Evolutionary conservation across 2,113 vertebrate genomes (phyloP).

Genomic region (Bombycilla garrulus): DNA sequence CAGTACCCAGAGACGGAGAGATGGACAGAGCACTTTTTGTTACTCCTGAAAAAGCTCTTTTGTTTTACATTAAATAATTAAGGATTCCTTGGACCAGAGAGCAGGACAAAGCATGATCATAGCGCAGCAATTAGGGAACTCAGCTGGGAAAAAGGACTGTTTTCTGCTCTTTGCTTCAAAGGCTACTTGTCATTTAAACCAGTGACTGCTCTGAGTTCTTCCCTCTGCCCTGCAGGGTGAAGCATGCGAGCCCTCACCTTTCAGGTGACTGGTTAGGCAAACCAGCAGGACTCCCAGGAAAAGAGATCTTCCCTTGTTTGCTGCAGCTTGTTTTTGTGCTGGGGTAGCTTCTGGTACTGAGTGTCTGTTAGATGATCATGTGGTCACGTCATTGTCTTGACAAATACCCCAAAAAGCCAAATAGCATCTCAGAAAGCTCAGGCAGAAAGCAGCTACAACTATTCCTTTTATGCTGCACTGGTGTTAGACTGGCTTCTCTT

Average conservation of each 20-base stretch:
- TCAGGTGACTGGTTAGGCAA: neutral
- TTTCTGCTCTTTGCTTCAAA: neutral
- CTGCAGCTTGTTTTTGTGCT: neutral
- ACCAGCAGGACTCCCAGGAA: neutral
- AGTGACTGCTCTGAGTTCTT: neutral
- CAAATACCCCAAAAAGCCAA: neutral
- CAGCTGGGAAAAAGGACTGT: neutral
- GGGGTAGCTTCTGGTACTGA: neutral
- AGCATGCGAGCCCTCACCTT: neutral
- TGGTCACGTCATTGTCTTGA: neutral
- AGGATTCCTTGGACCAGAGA: neutral
- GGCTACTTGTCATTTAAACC: neutral
- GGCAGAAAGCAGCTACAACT: neutral
- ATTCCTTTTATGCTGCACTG: neutral
- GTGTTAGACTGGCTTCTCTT: neutral
- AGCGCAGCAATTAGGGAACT: neutral
- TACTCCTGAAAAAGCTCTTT: neutral
- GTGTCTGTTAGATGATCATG: neutral
- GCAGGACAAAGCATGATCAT: neutral
- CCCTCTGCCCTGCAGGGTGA: neutral
- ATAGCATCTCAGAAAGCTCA: neutral
- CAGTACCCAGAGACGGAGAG: neutral
- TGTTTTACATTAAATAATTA: constrained; percentile 13
- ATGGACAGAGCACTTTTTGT: neutral
- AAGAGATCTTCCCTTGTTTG: neutral